Conservation (phyloP, 2,888 invertebrate genomes). For the Caenorhabditis virilis region DNA sequence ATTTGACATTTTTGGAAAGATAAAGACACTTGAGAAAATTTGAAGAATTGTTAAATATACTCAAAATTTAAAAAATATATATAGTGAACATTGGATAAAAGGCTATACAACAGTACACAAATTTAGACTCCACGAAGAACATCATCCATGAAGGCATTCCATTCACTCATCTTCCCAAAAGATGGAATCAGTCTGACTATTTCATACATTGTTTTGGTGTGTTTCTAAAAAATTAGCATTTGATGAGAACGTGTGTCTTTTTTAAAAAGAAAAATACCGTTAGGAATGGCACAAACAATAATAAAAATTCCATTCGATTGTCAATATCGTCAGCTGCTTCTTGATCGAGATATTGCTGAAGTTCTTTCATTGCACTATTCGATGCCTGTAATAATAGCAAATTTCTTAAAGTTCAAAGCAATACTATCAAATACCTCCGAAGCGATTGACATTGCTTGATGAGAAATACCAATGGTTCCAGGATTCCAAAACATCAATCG, state of each 20-base stretch:
- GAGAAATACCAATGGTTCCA: slow-evolving; percentile 50
- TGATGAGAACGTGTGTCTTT: no score
- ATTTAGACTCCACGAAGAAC: slow-evolving; percentile 44
- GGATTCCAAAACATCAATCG: slow-evolving; percentile 63
- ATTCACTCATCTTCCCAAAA: slow-evolving; percentile 62
- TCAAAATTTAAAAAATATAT: no score
- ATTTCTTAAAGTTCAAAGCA: not conserved
- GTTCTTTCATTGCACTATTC: slow-evolving; percentile 53
- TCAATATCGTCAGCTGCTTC: slow-evolving; percentile 52
- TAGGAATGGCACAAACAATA: slow-evolving; percentile 52
- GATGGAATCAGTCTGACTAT: slow-evolving; percentile 55
- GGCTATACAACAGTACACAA: no score
- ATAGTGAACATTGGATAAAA: no score
- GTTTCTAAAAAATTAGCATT: slow-evolving; percentile 47
- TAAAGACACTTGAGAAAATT: no score
- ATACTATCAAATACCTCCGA: slow-evolving; percentile 17
- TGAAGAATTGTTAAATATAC: no score
- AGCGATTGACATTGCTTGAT: slow-evolving; percentile 33
- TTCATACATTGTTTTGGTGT: slow-evolving; percentile 53
- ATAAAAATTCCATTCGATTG: slow-evolving; percentile 48
- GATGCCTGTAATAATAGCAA: slow-evolving; percentile 41
- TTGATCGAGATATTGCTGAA: slow-evolving; percentile 53
- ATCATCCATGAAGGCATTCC: slow-evolving; percentile 63
- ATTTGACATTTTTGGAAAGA: no score
- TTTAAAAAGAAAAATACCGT: slow-evolving; percentile 33